These are phyloP conservation scores for Trematomus bernacchii DNA, from an alignment of 2,797 vertebrate species.

Conservation along the genomic window DNA sequence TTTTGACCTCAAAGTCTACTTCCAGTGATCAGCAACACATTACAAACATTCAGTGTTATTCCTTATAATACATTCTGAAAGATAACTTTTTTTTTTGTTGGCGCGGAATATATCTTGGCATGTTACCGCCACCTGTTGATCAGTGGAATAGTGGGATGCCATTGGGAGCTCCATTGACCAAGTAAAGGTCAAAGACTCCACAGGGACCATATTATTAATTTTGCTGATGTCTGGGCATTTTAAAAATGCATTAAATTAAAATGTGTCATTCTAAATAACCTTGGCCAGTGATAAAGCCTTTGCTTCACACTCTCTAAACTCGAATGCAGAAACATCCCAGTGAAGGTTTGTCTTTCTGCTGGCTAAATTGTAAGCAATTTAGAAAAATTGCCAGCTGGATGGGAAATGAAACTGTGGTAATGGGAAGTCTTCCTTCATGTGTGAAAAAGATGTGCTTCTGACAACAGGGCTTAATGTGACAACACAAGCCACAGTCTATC, in stretches of 20 bases:
- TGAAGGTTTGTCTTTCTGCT: slow-evolving; percentile 45
- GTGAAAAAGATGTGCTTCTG: slow-evolving; percentile 53
- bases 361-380: slow-evolving; percentile 44
- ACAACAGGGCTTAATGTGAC: slow-evolving; percentile 50
- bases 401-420: slow-evolving; percentile 47
- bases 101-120: neutral
- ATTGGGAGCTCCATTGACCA: neutral
- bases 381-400: slow-evolving; percentile 59
- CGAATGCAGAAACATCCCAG: slow-evolving; percentile 31
- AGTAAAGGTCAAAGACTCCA: slow-evolving; percentile 1
- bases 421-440: slow-evolving; percentile 41
- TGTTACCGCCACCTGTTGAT: slow-evolving; percentile 2
- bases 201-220: neutral
- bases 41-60: too few relatives aligned
- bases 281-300: slow-evolving; percentile 14
- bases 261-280: slow-evolving; percentile 21
- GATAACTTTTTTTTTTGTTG: too few relatives aligned
- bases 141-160: neutral
- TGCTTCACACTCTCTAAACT: slow-evolving; percentile 12
- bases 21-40: too few relatives aligned
- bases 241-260: slow-evolving; percentile 2
- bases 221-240: neutral
- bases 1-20: too few relatives aligned
- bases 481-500: slow-evolving; percentile 42
- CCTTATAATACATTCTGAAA: too few relatives aligned